A percentile compares a stretch with the other conserved stretches of the same genome.
These are phyloP conservation scores for Nipponacmea schrenckii DNA, from an alignment of 2,888 invertebrate species.

Conservation along the genomic window DNA sequence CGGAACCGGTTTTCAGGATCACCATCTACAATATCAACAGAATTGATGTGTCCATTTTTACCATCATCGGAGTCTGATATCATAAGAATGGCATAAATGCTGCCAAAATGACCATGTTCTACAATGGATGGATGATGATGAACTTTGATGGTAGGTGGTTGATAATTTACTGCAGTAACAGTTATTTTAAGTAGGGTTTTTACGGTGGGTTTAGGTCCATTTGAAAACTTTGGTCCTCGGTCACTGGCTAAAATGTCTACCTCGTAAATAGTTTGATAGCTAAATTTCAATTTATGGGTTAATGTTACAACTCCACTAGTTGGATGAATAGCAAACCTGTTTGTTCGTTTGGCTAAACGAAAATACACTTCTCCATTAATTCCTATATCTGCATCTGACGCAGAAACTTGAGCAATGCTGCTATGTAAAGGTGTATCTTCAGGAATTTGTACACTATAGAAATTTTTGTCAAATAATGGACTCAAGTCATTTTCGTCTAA, in stretches of 20 bases:
- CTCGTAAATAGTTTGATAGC: constrained; percentile 78
- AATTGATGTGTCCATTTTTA: constrained; percentile 81
- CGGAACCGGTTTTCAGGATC: constrained; percentile 90
- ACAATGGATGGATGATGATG: constrained; percentile 80
- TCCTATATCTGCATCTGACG: constrained; percentile 96
- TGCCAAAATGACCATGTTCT: constrained; percentile 80
- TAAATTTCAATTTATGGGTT: constrained; percentile 79
- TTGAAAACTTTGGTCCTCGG: constrained; percentile 74
- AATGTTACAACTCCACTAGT: constrained; percentile 88
- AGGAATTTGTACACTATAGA: constrained; percentile 86
- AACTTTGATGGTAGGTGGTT: constrained; percentile 85
- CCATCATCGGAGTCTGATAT: constrained; percentile 87
- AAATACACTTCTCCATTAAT: constrained; percentile 97
- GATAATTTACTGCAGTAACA: constrained; percentile 80
- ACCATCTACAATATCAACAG: constrained; percentile 79
- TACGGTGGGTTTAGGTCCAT: constrained; percentile 71
- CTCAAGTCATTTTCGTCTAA: constrained; percentile 78
- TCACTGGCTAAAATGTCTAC: constrained; percentile 87
- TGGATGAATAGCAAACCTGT: constrained; percentile 87
- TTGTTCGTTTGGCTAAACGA: constrained; percentile 82
- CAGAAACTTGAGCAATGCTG: constrained; percentile 78
- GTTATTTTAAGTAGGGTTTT: constrained; percentile 76
- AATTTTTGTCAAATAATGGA: constrained; percentile 90
- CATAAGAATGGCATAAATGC: constrained; percentile 87
- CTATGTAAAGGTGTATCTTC: constrained; percentile 89